phyloP scores from a whole-genome alignment of 2,797 vertebrate genomes.

The Chelonia mydas region DNA sequence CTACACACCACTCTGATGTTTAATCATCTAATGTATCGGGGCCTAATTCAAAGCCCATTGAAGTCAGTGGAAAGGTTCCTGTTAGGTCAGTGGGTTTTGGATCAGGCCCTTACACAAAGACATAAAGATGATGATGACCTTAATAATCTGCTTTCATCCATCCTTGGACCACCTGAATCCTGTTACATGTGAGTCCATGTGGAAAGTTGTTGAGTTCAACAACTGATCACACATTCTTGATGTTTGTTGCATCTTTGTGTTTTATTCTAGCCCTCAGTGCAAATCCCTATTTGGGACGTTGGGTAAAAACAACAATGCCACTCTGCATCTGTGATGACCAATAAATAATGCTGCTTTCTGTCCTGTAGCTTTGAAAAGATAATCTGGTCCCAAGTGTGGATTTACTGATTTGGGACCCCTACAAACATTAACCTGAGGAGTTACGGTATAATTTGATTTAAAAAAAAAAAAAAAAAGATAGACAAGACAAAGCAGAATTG shows the following conservation, averaged over 20 bases:
- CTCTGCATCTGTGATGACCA: background rate
- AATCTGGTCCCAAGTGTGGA: background rate
- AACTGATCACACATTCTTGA: background rate
- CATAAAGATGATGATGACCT: fast-evolving
- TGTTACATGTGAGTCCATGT: background rate
- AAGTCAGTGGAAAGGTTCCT: background rate
- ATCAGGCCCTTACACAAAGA: background rate
- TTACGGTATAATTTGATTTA: fast-evolving
- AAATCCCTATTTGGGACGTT: background rate
- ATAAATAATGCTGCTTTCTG: background rate
- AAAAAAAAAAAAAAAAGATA: background rate
- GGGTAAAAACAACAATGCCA: background rate
- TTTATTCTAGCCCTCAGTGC: background rate
- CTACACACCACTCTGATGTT: too few species aligned
- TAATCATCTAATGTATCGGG: background rate
- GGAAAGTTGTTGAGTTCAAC: background rate
- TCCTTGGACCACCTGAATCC: background rate
- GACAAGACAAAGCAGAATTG: background rate
- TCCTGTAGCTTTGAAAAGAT: background rate
- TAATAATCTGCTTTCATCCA: background rate
- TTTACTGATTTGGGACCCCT: background rate
- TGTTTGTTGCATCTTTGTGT: background rate
- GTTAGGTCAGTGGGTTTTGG: background rate
- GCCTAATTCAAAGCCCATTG: background rate
- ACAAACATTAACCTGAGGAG: background rate